A percentile compares a stretch with the other conserved stretches of the same genome.
Evolutionary conservation across 1,140 invertebrate species (phyloP).

Genomic region (Nixonia krombeini): DNA sequence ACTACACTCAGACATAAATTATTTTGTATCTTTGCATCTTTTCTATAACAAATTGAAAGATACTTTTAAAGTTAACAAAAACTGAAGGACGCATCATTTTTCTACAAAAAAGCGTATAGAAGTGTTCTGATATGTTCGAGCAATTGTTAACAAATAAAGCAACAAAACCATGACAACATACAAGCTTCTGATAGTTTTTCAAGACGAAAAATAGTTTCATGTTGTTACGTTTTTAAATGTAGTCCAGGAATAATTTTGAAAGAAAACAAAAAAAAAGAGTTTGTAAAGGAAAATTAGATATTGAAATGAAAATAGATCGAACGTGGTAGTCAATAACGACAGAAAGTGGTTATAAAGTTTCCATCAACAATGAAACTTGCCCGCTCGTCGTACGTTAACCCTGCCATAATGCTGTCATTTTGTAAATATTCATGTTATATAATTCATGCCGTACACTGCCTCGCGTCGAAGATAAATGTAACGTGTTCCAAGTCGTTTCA

Average conservation of each 20-base stretch:
- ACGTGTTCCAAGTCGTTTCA: not conserved
- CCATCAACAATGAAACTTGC: not conserved
- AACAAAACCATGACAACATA: no score
- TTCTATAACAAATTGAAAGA: not conserved
- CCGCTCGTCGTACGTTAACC: not conserved
- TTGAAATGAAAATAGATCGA: not conserved
- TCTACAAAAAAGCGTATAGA: no score
- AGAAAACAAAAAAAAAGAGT: no score
- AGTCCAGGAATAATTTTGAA: no score
- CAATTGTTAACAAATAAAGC: no score
- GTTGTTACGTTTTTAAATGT: no score
- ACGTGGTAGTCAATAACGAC: not conserved
- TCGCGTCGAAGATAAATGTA: slow-evolving; percentile 5
- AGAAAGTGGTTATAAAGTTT: not conserved
- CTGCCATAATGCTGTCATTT: not conserved
- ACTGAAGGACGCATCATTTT: no score
- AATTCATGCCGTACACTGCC: slow-evolving; percentile 12
- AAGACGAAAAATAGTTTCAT: no score
- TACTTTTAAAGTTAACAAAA: not conserved
- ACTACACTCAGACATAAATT: not conserved
- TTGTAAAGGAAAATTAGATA: not conserved
- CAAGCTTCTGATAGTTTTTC: no score
- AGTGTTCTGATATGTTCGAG: no score
- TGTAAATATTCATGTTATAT: slow-evolving; percentile 22
- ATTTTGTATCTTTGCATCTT: not conserved